These are phyloP conservation scores for Aporrectodea caliginosa DNA, from an alignment of 1,140 invertebrate genomes.

Conservation along the genomic window DNA sequence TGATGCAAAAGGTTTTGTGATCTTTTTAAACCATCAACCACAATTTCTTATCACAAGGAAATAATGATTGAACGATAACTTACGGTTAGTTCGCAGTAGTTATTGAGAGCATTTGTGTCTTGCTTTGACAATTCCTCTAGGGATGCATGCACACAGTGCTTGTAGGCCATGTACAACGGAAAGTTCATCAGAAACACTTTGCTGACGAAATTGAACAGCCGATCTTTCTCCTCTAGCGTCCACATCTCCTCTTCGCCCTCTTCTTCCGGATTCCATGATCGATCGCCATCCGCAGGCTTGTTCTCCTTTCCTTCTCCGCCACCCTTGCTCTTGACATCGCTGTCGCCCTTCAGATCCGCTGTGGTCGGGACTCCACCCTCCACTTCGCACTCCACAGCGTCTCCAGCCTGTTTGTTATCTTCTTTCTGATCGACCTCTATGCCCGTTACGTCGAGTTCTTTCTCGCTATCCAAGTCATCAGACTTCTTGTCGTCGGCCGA, in stretches of 20 bases:
- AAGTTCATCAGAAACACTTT: constrained; percentile 83
- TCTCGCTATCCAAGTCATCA: background rate
- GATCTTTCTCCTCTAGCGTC: constrained; percentile 72
- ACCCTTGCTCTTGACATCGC: constrained; percentile 40
- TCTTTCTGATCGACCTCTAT: constrained; percentile 9
- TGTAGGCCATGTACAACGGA: constrained; percentile 85
- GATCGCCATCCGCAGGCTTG: constrained; percentile 33
- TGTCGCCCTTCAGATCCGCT: constrained; percentile 35
- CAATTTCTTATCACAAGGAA: too few species aligned
- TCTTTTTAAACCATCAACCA: background rate
- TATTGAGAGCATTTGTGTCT: constrained; percentile 71
- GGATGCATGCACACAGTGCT: constrained; percentile 70
- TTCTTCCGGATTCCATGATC: background rate
- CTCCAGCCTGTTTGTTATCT: constrained; percentile 23
- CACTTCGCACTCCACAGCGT: constrained; percentile 19
- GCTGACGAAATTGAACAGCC: constrained; percentile 71
- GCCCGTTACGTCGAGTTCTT: constrained; percentile 24
- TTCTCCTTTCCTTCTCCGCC: constrained; percentile 34
- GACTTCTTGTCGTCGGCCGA: constrained; percentile 14
- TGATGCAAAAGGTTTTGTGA: background rate
- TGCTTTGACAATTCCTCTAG: constrained; percentile 67
- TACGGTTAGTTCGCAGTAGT: constrained; percentile 75
- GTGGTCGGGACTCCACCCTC: constrained; percentile 8
- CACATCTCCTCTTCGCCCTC: constrained; percentile 53
- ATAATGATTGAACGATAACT: too few species aligned